phyloP scores from a whole-genome alignment of 2,113 vertebrate genomes.

The Lamprologus lemairii region DNA sequence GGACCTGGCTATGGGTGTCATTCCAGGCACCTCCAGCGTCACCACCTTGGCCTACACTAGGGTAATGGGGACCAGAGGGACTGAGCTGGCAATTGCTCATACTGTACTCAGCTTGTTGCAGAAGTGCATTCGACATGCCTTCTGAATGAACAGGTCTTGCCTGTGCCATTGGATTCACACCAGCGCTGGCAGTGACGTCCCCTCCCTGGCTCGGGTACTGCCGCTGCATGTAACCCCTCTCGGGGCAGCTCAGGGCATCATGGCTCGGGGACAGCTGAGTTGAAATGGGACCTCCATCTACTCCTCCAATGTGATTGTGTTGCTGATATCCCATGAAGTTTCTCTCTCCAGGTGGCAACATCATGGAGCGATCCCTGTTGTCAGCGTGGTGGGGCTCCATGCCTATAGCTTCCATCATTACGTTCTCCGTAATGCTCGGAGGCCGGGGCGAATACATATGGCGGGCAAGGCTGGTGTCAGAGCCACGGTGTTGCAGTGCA shows the following conservation, averaged over 20 bases:
- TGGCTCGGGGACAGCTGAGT: constrained; percentile 66
- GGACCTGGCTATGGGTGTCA: constrained; percentile 55
- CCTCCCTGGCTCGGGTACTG: constrained; percentile 57
- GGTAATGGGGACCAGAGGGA: constrained; percentile 70
- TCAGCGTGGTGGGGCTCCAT: constrained; percentile 60
- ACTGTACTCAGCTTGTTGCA: constrained; percentile 74
- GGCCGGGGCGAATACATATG: constrained; percentile 86
- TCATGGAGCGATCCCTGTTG: constrained; percentile 58
- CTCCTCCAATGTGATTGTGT: constrained; percentile 50
- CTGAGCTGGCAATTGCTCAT: constrained; percentile 80
- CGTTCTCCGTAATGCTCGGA: constrained; percentile 88
- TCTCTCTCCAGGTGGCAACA: constrained; percentile 65
- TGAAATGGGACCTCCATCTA: constrained; percentile 30
- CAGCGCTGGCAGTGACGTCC: constrained; percentile 31
- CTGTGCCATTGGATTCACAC: constrained; percentile 33
- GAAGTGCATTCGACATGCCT: constrained; percentile 63
- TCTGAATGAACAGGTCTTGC: constrained; percentile 35
- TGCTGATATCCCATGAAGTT: constrained; percentile 76
- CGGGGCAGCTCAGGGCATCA: constrained; percentile 61
- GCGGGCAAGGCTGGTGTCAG: constrained; percentile 70
- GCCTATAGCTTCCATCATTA: constrained; percentile 80
- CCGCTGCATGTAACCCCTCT: constrained; percentile 63
- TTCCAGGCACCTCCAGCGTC: constrained; percentile 62
- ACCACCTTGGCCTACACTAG: constrained; percentile 39
- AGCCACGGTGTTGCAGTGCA: constrained; percentile 71